A percentile compares a stretch with the other conserved stretches of the same genome.
These are phyloP conservation scores for Isurus oxyrinchus DNA, from an alignment of 2,113 vertebrate genomes.

Conservation along the genomic window DNA sequence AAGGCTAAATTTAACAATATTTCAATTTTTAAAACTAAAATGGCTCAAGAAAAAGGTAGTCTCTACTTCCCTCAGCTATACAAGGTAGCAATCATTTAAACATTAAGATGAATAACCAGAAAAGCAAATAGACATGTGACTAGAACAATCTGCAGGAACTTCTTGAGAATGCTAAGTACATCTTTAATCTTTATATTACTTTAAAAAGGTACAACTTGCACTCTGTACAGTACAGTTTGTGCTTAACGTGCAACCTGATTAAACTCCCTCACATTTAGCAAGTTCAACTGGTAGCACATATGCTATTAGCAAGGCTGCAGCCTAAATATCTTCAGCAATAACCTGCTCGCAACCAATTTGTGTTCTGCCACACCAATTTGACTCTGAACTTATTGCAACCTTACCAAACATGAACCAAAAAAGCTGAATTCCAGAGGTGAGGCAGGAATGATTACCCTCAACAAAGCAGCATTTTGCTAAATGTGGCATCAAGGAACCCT, in stretches of 20 bases:
- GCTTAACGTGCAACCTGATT: neutral
- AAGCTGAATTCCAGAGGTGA: no score
- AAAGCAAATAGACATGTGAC: neutral
- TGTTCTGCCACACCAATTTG: no score
- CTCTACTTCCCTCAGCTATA: neutral
- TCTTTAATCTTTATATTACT: neutral
- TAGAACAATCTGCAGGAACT: neutral
- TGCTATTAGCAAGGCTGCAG: no score
- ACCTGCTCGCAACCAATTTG: no score
- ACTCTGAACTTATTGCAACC: no score
- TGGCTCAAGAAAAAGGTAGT: neutral
- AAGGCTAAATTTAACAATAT: no score
- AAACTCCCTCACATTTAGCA: neutral
- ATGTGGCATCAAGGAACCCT: no score
- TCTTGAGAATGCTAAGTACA: neutral
- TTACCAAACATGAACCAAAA: no score
- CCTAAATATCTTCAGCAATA: no score
- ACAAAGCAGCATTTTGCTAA: no score
- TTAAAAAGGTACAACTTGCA: neutral
- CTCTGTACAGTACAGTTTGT: neutral
- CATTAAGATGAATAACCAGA: neutral
- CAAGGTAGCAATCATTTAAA: neutral
- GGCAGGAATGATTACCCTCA: no score
- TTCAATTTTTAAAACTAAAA: neutral
- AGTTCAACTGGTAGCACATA: neutral